These are phyloP conservation scores for Picus viridis DNA, from an alignment of 2,797 vertebrate genomes.

Conservation along the genomic window DNA sequence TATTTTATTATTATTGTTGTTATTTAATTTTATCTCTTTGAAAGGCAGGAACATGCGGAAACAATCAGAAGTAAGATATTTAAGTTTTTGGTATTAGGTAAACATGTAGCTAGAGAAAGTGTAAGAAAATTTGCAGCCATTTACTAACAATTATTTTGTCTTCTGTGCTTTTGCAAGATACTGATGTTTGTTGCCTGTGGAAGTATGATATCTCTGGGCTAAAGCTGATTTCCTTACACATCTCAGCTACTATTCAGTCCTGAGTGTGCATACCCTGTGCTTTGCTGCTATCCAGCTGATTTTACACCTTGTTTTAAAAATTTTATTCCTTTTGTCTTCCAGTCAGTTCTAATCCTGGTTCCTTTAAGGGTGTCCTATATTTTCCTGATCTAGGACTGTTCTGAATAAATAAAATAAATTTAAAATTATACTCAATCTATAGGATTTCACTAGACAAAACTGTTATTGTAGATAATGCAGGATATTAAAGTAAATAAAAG, in stretches of 20 bases:
- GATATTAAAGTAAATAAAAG: background rate
- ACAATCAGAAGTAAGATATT: background rate
- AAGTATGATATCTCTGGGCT: background rate
- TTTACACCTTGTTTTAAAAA: background rate
- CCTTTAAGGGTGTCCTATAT: background rate
- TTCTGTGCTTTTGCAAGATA: background rate
- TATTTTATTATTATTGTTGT: too few species aligned
- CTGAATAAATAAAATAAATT: background rate
- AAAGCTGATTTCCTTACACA: background rate
- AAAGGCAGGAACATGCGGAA: background rate
- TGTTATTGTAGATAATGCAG: background rate
- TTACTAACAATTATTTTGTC: background rate
- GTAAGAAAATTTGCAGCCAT: background rate
- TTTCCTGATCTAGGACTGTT: background rate
- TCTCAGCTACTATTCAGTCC: background rate
- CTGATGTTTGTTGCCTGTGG: background rate
- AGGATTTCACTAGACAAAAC: background rate
- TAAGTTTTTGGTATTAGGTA: constrained; percentile 9
- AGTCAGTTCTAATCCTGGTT: background rate
- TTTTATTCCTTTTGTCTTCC: background rate
- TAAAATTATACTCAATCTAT: background rate
- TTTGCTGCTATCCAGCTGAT: background rate
- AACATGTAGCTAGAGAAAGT: background rate
- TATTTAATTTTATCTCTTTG: background rate
- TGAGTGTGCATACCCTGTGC: background rate